Base-by-base conservation (phyloP, 92 coral and sea anemone species). In the Heliopora coerulea region DNA sequence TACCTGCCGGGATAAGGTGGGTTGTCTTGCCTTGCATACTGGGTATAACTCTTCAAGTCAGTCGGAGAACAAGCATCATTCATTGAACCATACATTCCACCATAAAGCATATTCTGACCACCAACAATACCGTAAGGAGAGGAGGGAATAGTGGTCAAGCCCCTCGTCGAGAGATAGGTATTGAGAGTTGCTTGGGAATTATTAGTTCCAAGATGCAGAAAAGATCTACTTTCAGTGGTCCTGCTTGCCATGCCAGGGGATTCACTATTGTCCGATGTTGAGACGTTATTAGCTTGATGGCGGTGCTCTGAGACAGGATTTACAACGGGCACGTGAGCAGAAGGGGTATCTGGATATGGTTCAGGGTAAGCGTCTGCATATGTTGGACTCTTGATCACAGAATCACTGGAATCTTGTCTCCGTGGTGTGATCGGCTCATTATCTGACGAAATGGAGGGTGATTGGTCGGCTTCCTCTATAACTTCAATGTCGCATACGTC, bases 1-100 rank as follows among this genome's bases (percentile, higher is more conserved):
- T 52, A 70, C 27, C 77, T 30, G 39, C 77, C 77, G 10, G 40
- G 33, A 25, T 70, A 70, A 21, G 77, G 54, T 19, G 56, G 62
- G 63, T 52, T 70, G 18, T 70, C 34, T 26, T 70, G 63, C 57
- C 23, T 18, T 35, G 42, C 41, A 21, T 70, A 70, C 14, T 32
- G 63, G 39, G 77, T 20, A 25, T 70, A 70, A 13, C 63, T 8
- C 37, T 70, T 70, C 6, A 52, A 63, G 11, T 70, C 77, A 30
- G 48, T 25, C 20, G 77, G 24, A n/a, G 77, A 52, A 37, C 77
- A 39, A 0, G 19, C 63, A 10, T n/a, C 57, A 54, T 70, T 70
- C 30, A 19, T 54, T 19, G 77, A 70, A 17, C 62, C 63, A 35
- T 52, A 54, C 49, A 70, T 20, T 31, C 62, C 77, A 14, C 57